Evolutionary conservation across 2,888 invertebrate species (phyloP).

Genomic region (Epsilonema sp.): DNA sequence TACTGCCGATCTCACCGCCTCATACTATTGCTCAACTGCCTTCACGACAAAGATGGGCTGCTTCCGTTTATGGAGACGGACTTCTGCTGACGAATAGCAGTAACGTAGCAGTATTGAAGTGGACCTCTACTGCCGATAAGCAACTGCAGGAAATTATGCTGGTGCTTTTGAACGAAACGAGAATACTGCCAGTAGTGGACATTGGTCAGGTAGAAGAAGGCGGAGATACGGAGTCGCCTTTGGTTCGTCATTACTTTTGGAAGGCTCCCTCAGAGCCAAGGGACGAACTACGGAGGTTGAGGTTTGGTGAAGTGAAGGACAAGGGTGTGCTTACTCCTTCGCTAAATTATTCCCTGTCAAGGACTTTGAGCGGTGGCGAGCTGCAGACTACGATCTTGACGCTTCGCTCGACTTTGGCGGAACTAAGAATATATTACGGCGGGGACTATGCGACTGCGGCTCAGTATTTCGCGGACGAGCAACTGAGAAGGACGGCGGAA

Average conservation of each 20-base stretch:
- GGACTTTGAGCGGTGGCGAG: background rate
- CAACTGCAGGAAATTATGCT: background rate
- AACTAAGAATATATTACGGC: background rate
- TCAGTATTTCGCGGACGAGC: no score
- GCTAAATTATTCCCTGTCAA: background rate
- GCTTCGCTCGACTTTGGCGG: background rate
- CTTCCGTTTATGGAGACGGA: background rate
- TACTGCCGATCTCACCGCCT: background rate
- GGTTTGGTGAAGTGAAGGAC: background rate
- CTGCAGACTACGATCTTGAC: background rate
- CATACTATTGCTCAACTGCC: background rate
- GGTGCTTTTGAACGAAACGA: background rate
- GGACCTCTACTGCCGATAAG: background rate
- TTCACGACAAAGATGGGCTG: background rate
- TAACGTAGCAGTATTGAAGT: background rate
- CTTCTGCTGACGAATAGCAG: background rate
- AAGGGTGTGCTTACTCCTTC: background rate
- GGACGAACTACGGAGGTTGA: background rate
- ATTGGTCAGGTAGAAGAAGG: no score
- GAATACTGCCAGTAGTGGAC: background rate
- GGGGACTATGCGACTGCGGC: no score
- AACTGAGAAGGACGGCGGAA: no score
- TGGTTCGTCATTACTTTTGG: background rate
- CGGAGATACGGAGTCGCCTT: background rate
- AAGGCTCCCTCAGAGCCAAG: background rate